Evolutionary conservation across 1,140 invertebrate species (phyloP), one percentile per base, ranked within the genome.

Genomic region (Epicauta chinensis): DNA sequence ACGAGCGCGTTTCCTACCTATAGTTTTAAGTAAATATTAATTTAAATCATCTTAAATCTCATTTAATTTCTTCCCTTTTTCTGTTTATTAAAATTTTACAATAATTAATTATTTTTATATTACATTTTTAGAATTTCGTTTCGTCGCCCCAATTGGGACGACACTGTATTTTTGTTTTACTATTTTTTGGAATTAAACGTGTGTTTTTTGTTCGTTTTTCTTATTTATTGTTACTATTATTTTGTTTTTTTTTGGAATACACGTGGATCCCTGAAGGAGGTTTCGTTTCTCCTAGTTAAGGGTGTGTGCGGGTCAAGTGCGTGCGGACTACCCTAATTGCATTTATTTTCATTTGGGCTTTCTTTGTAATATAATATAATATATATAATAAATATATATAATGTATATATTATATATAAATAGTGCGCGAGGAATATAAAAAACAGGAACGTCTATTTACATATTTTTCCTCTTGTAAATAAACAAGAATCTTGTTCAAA

Each of bases 51-150:
- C 41, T 30, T 36, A 36, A 13, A 5, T 15, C 13, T 14, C n/a
- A 43, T 43, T 14, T 43, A 29, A 29, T 10, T 43, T 30, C 11
- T 30, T 43, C 7, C 17, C n/a, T 43, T 32, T 43, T 30, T 16
- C 9, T 13, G 29, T 12, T 43, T 13, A 16, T 9, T 38, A 10
- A 9, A 17, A 40, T 17, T 23, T 23, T 23, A 23, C 23, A 23
- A 23, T 23, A 23, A 23, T 23, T 23, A 23, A 23, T 23, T 23
- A 59, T 61, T 59, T 60, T 62, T 65, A 65, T 66, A 59, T 65
- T 68, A 68, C 65, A 69, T 59, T 69, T 60, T 69, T 67, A 69
- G 67, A 69, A 69, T 69, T 69, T 69, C 67, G 67, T 69, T 67
- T 65, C 64, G 57, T 60, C 61, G 61, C 56, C 57, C 58, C 42